Evolutionary conservation across 2,888 invertebrate species (phyloP), one percentile per base, ranked within the genome.

Genomic region (Drosophila monieri): DNA sequence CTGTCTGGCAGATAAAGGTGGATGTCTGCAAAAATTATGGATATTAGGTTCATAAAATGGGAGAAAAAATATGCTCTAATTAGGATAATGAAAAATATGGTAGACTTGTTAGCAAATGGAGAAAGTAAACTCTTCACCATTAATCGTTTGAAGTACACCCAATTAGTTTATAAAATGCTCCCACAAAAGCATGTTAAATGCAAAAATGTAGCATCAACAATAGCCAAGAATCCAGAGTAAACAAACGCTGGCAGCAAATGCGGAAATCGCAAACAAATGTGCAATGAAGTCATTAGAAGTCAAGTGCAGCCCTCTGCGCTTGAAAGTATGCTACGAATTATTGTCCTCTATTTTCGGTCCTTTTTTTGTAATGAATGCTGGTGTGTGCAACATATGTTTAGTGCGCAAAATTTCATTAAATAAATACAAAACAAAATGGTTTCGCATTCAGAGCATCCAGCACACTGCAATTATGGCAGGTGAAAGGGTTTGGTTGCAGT

Each of bases 391-490:
- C 81, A 81, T 80, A 80, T 85, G 87, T 85, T 87, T 73, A 65
- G 74, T 70, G 71, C 76, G 87, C 81, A 80, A 35, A 43, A 65
- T 81, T 87, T 76, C 85, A 87, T 81, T 84, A 84, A 81, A 87
- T 79, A 77, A 81, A 78, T 78, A 77, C 71, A 80, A 64, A 80
- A 66, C 68, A 64, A 68, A 73, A 53, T 69, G 76, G 48, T 65
- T 57, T 58, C 73, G 59, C 66, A 47, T 61, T 46, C 49, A 6
- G 18, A 61, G 53, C 65, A 65, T 61, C 58, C 39, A 15, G 39
- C 18, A 18, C 47, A 74, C 21, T 51, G 21, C 53, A 68, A 75
- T 77, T 75, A 83, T 64, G 65, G 37, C 35, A 64, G 27, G 44
- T 52, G 27, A 14, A 23, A 8, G n/a, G 78, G n/a, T 35, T 35